These are phyloP conservation scores for Pristionchus fissidentatus DNA, from an alignment of 2,888 invertebrate species.

Conservation along the genomic window DNA sequence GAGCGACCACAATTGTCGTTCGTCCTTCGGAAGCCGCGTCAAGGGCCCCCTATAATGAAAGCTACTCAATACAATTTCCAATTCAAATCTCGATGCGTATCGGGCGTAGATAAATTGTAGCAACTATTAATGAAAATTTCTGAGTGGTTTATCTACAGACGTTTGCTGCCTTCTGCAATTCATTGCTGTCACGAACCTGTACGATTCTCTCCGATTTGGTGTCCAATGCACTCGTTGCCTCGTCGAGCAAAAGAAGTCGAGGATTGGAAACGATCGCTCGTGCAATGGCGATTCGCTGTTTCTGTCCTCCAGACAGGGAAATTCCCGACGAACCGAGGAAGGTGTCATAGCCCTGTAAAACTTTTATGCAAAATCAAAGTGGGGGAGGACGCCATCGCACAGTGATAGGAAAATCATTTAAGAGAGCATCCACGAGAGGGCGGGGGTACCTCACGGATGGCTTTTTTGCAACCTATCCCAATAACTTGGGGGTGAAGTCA, in stretches of 20 bases:
- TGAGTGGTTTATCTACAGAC: background rate
- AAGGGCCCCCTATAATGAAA: conserved; percentile 4
- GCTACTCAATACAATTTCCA: background rate
- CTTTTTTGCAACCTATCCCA: too few species aligned
- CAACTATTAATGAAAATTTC: too few species aligned
- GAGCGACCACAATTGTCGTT: conserved; percentile 29
- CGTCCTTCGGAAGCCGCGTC: conserved; percentile 36
- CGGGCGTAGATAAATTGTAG: background rate
- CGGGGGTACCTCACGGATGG: too few species aligned
- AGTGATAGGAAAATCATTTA: too few species aligned
- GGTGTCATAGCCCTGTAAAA: conserved; percentile 18
- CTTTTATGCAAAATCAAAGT: too few species aligned
- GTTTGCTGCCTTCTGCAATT: background rate
- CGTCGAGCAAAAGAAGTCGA: conserved; percentile 27
- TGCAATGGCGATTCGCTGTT: conserved; percentile 40
- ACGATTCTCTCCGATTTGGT: conserved; percentile 27
- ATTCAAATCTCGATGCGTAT: background rate
- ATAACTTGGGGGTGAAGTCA: too few species aligned
- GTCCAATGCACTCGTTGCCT: conserved; percentile 42
- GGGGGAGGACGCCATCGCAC: too few species aligned
- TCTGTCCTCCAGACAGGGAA: conserved; percentile 43
- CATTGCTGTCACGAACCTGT: too few species aligned
- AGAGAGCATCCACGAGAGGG: too few species aligned
- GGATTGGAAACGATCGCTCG: conserved; percentile 35
- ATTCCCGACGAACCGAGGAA: conserved; percentile 33